Evolutionary conservation across 2,888 invertebrate genomes (phyloP).

Genomic region (Caenorhabditis sp.): DNA sequence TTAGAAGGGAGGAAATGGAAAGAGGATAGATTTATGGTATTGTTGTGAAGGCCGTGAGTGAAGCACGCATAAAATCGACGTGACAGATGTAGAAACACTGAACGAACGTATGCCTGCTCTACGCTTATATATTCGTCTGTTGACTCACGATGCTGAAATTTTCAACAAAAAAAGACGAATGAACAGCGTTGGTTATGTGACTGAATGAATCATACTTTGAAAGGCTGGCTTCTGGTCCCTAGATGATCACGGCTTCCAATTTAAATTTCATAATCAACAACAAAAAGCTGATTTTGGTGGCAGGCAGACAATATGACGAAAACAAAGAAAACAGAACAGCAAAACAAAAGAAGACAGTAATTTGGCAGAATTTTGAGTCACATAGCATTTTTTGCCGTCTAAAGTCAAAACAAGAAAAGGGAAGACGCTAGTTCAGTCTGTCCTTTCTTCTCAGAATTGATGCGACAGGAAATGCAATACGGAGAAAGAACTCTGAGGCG

Average conservation of each 20-base stretch:
- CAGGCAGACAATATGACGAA: too few species aligned
- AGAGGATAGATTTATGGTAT: conserved; percentile 36
- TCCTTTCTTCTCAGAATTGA: too few species aligned
- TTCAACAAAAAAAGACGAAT: neutral
- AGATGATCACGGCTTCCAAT: neutral
- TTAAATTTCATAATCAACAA: neutral
- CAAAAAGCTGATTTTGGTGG: too few species aligned
- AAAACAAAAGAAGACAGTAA: neutral
- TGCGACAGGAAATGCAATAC: neutral
- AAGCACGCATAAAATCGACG: conserved; percentile 6
- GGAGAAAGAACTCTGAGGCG: neutral
- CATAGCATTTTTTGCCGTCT: neutral
- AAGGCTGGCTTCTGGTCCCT: neutral
- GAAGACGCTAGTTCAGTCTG: neutral
- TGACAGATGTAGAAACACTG: conserved; percentile 13
- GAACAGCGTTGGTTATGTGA: neutral
- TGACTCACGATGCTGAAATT: conserved; percentile 7
- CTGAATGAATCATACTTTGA: neutral
- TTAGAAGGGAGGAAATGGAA: conserved; percentile 1
- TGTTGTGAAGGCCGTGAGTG: conserved; percentile 16
- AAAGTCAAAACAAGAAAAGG: neutral
- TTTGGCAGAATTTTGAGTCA: neutral
- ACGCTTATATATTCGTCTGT: neutral
- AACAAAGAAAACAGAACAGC: too few species aligned
- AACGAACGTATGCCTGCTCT: neutral